Evolutionary conservation across 2,888 invertebrate genomes (phyloP).

Genomic region (Isoperla grammatica): DNA sequence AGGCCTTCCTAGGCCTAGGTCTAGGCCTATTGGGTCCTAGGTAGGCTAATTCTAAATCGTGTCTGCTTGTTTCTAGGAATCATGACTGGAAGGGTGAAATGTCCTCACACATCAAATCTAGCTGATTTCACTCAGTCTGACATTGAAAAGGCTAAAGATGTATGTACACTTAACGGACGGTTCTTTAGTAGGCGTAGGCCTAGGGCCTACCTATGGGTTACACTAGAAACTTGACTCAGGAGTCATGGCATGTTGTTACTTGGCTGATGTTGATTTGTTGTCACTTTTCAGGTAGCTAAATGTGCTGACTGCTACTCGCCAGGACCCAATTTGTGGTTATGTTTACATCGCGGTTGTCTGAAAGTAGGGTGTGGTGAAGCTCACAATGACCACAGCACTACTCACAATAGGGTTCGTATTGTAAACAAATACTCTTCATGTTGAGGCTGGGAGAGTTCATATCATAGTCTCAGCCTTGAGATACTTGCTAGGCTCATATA

Average conservation of each 20-base stretch:
- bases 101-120: conserved; percentile 26
- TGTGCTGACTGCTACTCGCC: conserved; percentile 68
- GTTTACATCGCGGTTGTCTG: conserved; percentile 71
- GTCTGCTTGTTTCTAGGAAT: no score
- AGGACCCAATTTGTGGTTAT: conserved; percentile 82
- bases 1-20: no score
- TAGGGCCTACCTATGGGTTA: no score
- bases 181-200: neutral
- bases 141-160: conserved; percentile 28
- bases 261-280: neutral
- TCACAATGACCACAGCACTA: conserved; percentile 74
- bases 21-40: no score
- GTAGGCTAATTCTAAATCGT: no score
- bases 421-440: no score
- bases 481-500: no score
- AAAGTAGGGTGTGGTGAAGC: conserved; percentile 80
- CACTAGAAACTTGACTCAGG: no score
- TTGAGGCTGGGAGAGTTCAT: no score
- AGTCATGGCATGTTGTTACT: no score
- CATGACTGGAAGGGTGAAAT: conserved; percentile 21
- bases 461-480: no score
- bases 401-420: conserved; percentile 62
- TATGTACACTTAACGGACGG: conserved; percentile 1
- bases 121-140: conserved; percentile 25
- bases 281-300: conserved; percentile 45